These are phyloP conservation scores for Podocnemis expansa DNA, from an alignment of 2,113 vertebrate species.

Conservation along the genomic window DNA sequence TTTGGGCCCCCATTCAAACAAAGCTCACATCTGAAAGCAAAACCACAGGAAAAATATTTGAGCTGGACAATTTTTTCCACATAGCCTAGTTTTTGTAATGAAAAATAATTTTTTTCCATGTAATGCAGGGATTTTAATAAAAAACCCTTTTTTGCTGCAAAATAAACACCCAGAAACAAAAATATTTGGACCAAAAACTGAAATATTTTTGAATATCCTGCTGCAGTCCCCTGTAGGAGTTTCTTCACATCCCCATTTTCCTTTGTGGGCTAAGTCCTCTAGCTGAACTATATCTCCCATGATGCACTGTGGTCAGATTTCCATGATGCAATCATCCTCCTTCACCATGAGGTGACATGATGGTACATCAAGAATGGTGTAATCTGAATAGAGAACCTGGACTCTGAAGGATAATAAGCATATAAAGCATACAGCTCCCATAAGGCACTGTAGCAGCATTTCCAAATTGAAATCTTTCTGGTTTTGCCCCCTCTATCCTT, in stretches of 20 bases:
- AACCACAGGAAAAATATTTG: background rate
- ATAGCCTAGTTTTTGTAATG: background rate
- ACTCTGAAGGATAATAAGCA: rapidly evolving
- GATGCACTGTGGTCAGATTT: background rate
- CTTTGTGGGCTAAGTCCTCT: background rate
- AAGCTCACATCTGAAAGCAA: background rate
- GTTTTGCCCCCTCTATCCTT: background rate
- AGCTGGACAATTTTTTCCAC: background rate
- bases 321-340: rapidly evolving
- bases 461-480: background rate
- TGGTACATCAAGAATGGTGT: rapidly evolving
- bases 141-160: background rate
- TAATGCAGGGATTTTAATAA: background rate
- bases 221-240: background rate
- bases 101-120: background rate
- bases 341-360: background rate
- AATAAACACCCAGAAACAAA: background rate
- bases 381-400: background rate
- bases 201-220: background rate
- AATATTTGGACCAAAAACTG: background rate
- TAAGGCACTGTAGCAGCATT: background rate
- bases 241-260: rapidly evolving
- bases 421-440: rapidly evolving
- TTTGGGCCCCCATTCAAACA: background rate
- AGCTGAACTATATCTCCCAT: background rate